Conservation (phyloP, 2,113 vertebrate genomes). For the Rhodinocichla rosea region DNA sequence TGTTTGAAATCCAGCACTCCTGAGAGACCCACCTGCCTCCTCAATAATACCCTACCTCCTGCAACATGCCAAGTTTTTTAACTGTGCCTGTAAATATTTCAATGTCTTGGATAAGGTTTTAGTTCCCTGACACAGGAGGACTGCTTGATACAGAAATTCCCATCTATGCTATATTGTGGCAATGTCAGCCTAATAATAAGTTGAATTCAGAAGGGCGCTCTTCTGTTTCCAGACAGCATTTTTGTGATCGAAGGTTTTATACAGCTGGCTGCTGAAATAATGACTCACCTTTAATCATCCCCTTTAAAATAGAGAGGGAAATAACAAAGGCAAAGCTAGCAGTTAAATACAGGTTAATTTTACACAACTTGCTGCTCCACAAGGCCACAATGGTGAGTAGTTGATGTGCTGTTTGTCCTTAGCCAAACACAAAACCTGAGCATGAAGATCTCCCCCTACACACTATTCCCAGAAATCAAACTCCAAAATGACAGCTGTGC, state of each 20-base stretch:
- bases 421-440: background rate
- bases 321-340: background rate
- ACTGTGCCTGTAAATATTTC: background rate
- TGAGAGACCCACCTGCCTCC: background rate
- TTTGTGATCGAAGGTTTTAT: background rate
- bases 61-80: background rate
- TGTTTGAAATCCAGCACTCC: background rate
- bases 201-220: background rate
- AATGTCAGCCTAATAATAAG: background rate
- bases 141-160: background rate
- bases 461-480: background rate
- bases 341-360: background rate
- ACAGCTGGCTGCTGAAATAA: background rate
- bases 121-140: background rate
- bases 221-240: background rate
- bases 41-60: background rate
- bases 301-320: background rate
- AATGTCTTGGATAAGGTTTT: background rate
- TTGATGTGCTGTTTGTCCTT: background rate
- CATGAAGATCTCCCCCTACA: background rate
- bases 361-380: background rate
- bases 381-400: fast-evolving
- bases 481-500: background rate
- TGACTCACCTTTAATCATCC: fast-evolving
- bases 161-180: background rate